These are phyloP conservation scores for Mylabris sibirica DNA, from an alignment of 2,888 invertebrate genomes.

Conservation along the genomic window DNA sequence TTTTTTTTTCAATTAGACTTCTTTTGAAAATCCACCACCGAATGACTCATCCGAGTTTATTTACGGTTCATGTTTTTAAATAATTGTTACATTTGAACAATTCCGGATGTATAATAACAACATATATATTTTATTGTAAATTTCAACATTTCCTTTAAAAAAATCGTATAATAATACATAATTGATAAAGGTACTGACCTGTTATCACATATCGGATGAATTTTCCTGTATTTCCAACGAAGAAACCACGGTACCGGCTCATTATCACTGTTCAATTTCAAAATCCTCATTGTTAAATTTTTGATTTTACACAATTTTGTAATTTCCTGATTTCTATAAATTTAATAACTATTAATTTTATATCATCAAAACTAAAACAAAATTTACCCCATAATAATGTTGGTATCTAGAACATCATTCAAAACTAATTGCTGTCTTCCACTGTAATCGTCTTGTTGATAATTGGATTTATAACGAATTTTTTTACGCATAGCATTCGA, in stretches of 20 bases:
- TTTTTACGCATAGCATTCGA: constrained; percentile 10
- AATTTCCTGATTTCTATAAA: constrained; percentile 3
- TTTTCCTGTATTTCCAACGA: constrained; percentile 14
- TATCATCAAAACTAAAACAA: not conserved
- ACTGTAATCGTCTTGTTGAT: not conserved
- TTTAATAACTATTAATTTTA: not conserved
- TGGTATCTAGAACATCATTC: not conserved
- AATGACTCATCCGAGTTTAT: not conserved
- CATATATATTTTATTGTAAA: constrained; percentile 5
- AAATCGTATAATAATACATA: not conserved
- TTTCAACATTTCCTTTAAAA: constrained; percentile 5
- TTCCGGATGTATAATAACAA: constrained; percentile 4
- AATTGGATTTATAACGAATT: not conserved
- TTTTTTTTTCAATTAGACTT: not conserved
- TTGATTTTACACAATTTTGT: not conserved
- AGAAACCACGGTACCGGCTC: constrained; percentile 10
- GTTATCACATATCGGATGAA: constrained; percentile 8
- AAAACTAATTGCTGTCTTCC: not conserved
- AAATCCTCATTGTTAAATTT: not conserved
- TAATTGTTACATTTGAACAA: not conserved
- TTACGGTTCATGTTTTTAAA: not conserved
- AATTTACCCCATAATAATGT: not conserved
- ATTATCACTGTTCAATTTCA: not conserved
- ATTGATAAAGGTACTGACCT: not conserved
- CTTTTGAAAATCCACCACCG: not conserved